Conservation (phyloP, 1,140 invertebrate genomes). For the Musca domestica region DNA sequence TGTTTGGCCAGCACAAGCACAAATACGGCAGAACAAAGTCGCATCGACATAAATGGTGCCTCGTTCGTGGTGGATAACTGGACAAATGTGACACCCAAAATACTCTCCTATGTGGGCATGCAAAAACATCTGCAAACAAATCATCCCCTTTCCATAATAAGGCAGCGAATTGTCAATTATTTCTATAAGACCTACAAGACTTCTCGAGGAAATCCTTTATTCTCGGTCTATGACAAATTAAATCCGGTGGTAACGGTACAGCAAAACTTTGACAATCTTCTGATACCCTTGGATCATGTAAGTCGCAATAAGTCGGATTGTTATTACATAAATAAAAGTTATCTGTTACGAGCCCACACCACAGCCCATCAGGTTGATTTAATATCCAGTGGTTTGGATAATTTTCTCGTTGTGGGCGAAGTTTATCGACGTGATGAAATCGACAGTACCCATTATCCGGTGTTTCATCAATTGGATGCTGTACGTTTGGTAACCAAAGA, state of each 20-base stretch:
- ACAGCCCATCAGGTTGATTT: conserved; percentile 86
- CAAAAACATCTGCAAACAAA: conserved; percentile 76
- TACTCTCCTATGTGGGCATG: conserved; percentile 71
- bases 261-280: conserved; percentile 87
- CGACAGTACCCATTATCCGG: conserved; percentile 91
- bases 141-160: conserved; percentile 82
- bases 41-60: conserved; percentile 55
- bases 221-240: conserved; percentile 83
- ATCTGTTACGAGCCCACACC: conserved; percentile 86
- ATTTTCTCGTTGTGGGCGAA: conserved; percentile 93
- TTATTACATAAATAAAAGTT: conserved; percentile 85
- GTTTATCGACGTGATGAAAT: conserved; percentile 96
- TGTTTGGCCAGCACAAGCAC: neutral
- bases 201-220: conserved; percentile 76
- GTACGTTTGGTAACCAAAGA: conserved; percentile 76
- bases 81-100: conserved; percentile 85
- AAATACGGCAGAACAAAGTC: neutral
- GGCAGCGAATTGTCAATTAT: conserved; percentile 78
- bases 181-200: conserved; percentile 79
- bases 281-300: conserved; percentile 81
- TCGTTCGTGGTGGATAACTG: conserved; percentile 70
- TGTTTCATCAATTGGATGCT: conserved; percentile 95
- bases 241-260: conserved; percentile 77
- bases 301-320: conserved; percentile 82
- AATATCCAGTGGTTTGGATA: conserved; percentile 82